Conservation (phyloP, 2,113 vertebrate genomes). For the Deroptyus accipitrinus region DNA sequence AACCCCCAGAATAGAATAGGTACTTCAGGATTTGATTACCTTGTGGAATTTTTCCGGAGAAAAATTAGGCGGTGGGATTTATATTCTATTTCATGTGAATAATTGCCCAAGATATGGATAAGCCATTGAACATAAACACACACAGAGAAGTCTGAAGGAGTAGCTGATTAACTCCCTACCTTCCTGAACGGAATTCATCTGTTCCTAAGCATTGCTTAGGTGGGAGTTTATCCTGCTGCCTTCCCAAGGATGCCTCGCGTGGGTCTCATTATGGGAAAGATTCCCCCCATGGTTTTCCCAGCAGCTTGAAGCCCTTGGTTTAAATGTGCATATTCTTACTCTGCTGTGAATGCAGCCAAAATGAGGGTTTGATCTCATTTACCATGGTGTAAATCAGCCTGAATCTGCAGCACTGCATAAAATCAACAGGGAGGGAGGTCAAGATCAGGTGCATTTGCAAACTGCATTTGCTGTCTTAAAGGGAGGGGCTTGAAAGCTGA, state of each 20-base stretch:
- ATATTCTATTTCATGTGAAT: slow-evolving; percentile 64
- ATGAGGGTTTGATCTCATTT: neutral
- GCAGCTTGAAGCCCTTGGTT: neutral
- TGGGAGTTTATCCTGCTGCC: neutral
- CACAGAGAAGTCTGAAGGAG: neutral
- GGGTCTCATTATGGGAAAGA: neutral
- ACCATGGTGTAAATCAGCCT: neutral
- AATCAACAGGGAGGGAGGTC: neutral
- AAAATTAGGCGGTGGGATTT: slow-evolving; percentile 58
- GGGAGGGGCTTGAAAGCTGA: neutral
- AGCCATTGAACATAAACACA: slow-evolving; percentile 4
- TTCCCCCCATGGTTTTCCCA: neutral
- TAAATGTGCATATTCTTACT: neutral
- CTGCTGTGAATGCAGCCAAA: neutral
- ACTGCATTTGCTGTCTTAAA: neutral
- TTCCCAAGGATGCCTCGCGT: neutral
- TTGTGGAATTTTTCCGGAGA: slow-evolving; percentile 53
- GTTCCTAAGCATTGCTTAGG: neutral
- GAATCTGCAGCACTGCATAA: neutral
- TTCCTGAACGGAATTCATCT: neutral
- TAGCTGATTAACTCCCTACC: neutral
- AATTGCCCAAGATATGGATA: slow-evolving; percentile 36
- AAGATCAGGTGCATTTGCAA: neutral
- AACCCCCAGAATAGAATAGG: slow-evolving; percentile 52
- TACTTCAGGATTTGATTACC: slow-evolving; percentile 66